Conservation (phyloP, 2,113 vertebrate genomes). For the Scytalopus superciliaris region DNA sequence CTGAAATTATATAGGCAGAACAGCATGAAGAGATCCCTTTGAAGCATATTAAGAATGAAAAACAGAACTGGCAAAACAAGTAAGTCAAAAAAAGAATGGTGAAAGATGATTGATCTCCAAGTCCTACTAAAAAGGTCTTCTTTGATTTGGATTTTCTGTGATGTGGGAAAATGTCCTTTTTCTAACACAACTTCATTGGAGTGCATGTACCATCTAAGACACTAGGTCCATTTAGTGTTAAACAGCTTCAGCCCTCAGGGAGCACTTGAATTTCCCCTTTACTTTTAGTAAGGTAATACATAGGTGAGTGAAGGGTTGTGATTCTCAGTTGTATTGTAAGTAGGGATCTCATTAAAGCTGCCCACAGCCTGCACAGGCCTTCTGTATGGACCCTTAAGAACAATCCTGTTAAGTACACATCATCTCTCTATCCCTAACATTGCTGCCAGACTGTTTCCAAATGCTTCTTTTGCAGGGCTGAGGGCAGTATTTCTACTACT, state of each 20-base stretch:
- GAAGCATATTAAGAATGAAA: not conserved
- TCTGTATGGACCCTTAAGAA: rapidly evolving
- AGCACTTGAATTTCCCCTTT: not conserved
- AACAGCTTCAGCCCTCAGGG: not conserved
- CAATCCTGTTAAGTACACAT: not conserved
- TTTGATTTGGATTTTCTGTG: not conserved
- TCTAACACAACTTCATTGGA: not conserved
- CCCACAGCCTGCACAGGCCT: not conserved
- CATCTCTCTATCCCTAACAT: not conserved
- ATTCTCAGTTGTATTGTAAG: not conserved
- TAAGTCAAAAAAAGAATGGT: not conserved
- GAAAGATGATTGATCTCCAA: not conserved
- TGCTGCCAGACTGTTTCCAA: not conserved
- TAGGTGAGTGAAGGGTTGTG: rapidly evolving
- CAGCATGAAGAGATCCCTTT: not conserved
- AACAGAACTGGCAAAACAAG: not conserved
- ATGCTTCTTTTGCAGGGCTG: not conserved
- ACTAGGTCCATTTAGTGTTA: rapidly evolving
- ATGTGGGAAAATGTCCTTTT: not conserved
- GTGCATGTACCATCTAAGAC: not conserved
- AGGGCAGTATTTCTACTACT: not conserved
- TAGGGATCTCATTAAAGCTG: not conserved
- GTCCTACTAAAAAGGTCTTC: not conserved
- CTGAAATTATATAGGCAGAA: not conserved
- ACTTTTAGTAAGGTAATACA: not conserved